Base-by-base conservation (phyloP, 2,797 vertebrate species). In the Hephaestus fuliginosus region DNA sequence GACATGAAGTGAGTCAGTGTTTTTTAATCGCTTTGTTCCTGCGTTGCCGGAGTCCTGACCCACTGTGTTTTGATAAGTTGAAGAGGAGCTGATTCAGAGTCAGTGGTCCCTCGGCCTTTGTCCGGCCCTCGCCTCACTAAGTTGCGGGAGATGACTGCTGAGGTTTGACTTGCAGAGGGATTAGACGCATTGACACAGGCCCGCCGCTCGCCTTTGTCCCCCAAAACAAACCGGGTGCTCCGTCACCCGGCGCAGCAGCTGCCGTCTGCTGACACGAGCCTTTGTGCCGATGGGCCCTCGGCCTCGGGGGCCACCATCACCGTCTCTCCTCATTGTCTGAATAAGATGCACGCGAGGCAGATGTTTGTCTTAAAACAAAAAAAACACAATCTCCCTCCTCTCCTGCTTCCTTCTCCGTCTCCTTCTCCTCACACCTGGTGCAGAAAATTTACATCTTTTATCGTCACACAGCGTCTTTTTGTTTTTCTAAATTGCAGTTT, bases 131-230 rank as follows among this genome's bases (percentile, higher is more conserved):
- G 49, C 87, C 77, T 67, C 74, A 51, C 76, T 78, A 72, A n/a
- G 43, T 81, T 39, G 1, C 67, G 39, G 62, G 68, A 78, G 84
- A 76, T 82, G 86, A 85, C 74, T 17, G 78, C 84, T 66, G 83
- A 70, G 74, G 52, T 78, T 69, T 67, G 89, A 89, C 87, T 84
- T 63, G 76, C 57, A 0, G 49, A 10, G 80, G 91, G 93, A 94
- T 94, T 95, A 95, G 88, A 84, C 3, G 70, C 69, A 85, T 90
- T 93, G 92, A 93, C 90, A 89, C 86, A 87, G 86, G 74, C 69
- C 72, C n/a, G 15, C 85, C 18, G 84, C 88, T 85, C 44, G 74
- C 86, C 90, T 95, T 96, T 95, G 94, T 95, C 84, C 85, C 86
- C 82, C 88, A 90, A 83, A 93, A 90, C 89, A 90, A 91, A 91